These are phyloP conservation scores for Dendronephthya gigantea DNA, from an alignment of 64 coral and sea anemone species.

Conservation along the genomic window DNA sequence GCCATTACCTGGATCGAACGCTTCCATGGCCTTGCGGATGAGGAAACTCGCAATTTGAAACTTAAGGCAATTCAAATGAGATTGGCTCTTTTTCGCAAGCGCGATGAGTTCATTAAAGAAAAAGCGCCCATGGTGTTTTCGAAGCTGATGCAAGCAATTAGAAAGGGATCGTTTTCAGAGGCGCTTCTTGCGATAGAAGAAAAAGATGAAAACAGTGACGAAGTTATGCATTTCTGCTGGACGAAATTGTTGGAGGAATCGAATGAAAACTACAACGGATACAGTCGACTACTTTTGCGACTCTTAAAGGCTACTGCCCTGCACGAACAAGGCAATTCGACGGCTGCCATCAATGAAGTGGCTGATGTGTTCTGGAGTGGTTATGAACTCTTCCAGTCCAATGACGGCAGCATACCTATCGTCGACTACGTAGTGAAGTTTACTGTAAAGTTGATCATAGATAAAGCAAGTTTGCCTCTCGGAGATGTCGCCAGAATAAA, in stretches of 20 bases:
- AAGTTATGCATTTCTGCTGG: background rate
- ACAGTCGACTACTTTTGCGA: slow-evolving; percentile 20
- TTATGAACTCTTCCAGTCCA: background rate
- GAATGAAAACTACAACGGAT: slow-evolving; percentile 3
- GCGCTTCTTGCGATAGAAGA: background rate
- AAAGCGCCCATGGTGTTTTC: background rate
- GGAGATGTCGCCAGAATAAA: slow-evolving; percentile 14
- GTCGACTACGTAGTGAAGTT: slow-evolving; percentile 27
- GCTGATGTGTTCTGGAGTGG: slow-evolving; percentile 38
- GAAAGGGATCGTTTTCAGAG: slow-evolving; percentile 11
- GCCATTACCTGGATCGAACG: slow-evolving; percentile 25
- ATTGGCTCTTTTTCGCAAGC: slow-evolving; percentile 7
- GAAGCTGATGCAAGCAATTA: slow-evolving; percentile 2
- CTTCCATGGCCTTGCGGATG: background rate
- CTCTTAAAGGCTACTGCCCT: slow-evolving; percentile 1
- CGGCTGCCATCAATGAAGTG: slow-evolving; percentile 23
- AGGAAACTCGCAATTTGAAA: background rate
- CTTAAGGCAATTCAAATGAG: slow-evolving; percentile 21
- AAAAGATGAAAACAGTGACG: background rate
- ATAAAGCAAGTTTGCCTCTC: background rate
- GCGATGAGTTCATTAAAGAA: background rate
- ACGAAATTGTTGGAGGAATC: slow-evolving; percentile 10
- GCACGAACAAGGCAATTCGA: background rate
- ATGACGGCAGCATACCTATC: background rate
- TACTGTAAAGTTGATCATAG: slow-evolving; percentile 8